A percentile compares a stretch with the other conserved stretches of the same genome.
These are phyloP conservation scores for Buathra laborator DNA, from an alignment of 2,888 invertebrate genomes.

Conservation along the genomic window DNA sequence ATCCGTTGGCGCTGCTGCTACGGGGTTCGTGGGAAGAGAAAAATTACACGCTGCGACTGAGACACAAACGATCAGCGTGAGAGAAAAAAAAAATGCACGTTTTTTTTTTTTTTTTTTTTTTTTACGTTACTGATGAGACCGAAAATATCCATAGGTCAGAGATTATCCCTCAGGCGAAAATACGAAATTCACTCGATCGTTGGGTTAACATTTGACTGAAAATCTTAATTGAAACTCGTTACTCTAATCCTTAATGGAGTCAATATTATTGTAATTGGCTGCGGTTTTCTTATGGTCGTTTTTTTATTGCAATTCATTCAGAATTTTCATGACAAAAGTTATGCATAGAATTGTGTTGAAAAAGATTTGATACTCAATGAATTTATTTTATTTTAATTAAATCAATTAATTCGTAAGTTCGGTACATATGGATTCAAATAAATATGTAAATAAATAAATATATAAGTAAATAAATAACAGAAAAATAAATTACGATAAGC, in stretches of 20 bases:
- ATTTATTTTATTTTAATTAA: too few relatives aligned
- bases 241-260: constrained; percentile 25
- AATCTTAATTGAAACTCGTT: constrained; percentile 56
- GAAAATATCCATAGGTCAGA: constrained; percentile 63
- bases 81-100: constrained; percentile 39
- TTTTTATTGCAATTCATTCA: not conserved
- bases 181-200: constrained; percentile 28
- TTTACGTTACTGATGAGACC: constrained; percentile 58
- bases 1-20: constrained; percentile 65
- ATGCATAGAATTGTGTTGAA: not conserved
- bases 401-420: too few relatives aligned
- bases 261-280: constrained; percentile 11
- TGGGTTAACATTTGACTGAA: constrained; percentile 4
- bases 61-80: constrained; percentile 66
- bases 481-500: too few relatives aligned
- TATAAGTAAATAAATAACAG: too few relatives aligned
- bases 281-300: not conserved
- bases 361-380: not conserved
- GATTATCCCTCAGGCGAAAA: constrained; percentile 49
- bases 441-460: too few relatives aligned
- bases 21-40: constrained; percentile 54
- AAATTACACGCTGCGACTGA: constrained; percentile 65
- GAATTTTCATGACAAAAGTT: not conserved
- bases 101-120: constrained; percentile 53
- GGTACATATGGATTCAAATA: too few relatives aligned